Evolutionary conservation across 2,797 vertebrate species (phyloP).

Genomic region (Bovichtus variegatus): DNA sequence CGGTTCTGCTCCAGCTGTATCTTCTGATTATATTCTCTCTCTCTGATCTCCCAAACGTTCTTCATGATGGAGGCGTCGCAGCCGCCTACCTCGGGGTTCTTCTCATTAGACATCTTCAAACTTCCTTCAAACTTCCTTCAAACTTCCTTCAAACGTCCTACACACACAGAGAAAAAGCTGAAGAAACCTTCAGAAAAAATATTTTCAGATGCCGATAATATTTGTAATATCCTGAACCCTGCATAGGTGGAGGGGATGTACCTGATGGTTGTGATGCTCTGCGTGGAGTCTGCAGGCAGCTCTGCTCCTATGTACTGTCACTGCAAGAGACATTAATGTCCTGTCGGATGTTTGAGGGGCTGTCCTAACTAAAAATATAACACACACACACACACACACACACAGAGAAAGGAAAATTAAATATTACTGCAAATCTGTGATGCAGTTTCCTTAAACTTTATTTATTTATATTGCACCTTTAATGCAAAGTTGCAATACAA

Average conservation of each 20-base stretch:
- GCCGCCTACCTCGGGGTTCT: slow-evolving; percentile 62
- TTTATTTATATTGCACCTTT: no score
- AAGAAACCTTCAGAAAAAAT: background rate
- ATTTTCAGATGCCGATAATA: background rate
- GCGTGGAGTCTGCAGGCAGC: slow-evolving; percentile 13
- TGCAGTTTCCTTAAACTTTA: background rate
- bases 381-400: background rate
- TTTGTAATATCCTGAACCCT: background rate
- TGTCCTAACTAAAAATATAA: slow-evolving; percentile 62
- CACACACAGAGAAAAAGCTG: slow-evolving; percentile 3
- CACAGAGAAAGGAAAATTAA: background rate
- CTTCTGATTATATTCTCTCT: slow-evolving; percentile 56
- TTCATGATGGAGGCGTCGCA: slow-evolving; percentile 77
- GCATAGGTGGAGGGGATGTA: slow-evolving; percentile 5
- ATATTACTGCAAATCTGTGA: background rate
- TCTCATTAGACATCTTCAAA: slow-evolving; percentile 66
- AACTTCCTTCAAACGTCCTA: no score
- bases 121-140: background rate
- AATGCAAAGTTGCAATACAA: no score
- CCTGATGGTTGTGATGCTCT: slow-evolving; percentile 33
- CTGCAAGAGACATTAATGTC: slow-evolving; percentile 25
- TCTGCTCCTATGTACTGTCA: slow-evolving; percentile 31
- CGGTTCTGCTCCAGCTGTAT: slow-evolving; percentile 58
- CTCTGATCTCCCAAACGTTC: slow-evolving; percentile 79
- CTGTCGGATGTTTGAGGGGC: slow-evolving; percentile 18